Evolutionary conservation across 2,888 invertebrate species (phyloP).

Genomic region (Diadegma fenestrale): DNA sequence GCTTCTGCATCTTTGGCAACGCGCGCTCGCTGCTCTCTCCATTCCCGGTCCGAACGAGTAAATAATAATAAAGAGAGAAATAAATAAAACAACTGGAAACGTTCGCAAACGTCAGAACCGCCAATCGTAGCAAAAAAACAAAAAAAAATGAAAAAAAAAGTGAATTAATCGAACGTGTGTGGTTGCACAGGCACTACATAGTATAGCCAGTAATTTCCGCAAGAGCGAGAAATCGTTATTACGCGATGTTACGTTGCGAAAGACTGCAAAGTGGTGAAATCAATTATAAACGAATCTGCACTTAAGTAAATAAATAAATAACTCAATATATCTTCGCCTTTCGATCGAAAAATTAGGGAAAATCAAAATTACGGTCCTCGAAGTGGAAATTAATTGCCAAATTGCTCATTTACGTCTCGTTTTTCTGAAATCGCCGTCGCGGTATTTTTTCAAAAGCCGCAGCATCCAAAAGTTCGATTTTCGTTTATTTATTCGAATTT

Average conservation of each 20-base stretch:
- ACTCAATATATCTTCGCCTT: not conserved
- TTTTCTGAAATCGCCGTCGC: too few relatives aligned
- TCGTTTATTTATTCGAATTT: too few relatives aligned
- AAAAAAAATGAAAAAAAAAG: not conserved
- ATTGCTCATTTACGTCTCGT: not conserved
- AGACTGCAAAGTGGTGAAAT: constrained; percentile 40
- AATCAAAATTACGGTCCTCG: too few relatives aligned
- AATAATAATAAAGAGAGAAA: not conserved
- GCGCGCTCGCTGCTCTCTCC: constrained; percentile 1
- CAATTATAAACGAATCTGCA: not conserved
- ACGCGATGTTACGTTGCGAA: constrained; percentile 42
- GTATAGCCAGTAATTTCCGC: constrained; percentile 36
- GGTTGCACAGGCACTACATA: not conserved
- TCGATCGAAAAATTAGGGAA: too few relatives aligned
- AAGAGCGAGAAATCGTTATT: constrained; percentile 48
- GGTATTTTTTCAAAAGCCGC: too few relatives aligned
- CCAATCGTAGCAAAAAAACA: not conserved
- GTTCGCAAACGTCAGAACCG: not conserved
- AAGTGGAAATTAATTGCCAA: not conserved
- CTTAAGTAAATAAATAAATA: not conserved
- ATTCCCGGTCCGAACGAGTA: not conserved
- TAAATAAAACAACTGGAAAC: constrained; percentile 26
- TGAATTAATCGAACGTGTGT: constrained; percentile 45
- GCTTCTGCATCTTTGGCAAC: not conserved
- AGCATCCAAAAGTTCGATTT: too few relatives aligned